Evolutionary conservation across 1,140 invertebrate species (phyloP).

Genomic region (Globodera rostochiensis): DNA sequence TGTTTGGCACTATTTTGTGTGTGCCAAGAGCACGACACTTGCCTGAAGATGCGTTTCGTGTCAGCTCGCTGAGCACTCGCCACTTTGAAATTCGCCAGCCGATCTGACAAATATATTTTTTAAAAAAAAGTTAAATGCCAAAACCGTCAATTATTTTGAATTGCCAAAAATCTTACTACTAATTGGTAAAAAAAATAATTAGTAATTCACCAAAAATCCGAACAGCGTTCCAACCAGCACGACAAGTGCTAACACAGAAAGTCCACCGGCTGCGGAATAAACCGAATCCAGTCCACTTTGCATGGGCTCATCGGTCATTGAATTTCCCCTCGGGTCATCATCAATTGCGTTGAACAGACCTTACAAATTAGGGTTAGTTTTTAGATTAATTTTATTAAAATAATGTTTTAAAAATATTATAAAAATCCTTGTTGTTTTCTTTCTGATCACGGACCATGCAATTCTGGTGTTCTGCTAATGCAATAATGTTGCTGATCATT

Average conservation of each 20-base stretch:
- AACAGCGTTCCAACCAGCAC: constrained; percentile 44
- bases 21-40: neutral
- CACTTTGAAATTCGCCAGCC: constrained; percentile 61
- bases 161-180: neutral
- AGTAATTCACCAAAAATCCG: constrained; percentile 53
- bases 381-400: neutral
- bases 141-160: neutral
- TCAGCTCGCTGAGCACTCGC: constrained; percentile 40
- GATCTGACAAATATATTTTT: constrained; percentile 45
- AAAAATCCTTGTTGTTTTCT: too few species aligned
- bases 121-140: neutral
- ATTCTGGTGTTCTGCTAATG: too few species aligned
- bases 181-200: neutral
- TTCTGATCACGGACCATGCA: too few species aligned
- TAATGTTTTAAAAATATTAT: too few species aligned
- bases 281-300: neutral
- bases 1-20: neutral
- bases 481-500: too few species aligned
- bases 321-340: neutral
- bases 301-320: neutral
- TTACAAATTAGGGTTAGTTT: neutral
- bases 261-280: constrained; percentile 35
- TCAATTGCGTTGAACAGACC: neutral
- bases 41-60: constrained; percentile 27
- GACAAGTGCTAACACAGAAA: constrained; percentile 40